A percentile compares a stretch with the other conserved stretches of the same genome.
These are phyloP conservation scores for Centroberyx gerrardi DNA, from an alignment of 2,797 vertebrate genomes.

Conservation along the genomic window DNA sequence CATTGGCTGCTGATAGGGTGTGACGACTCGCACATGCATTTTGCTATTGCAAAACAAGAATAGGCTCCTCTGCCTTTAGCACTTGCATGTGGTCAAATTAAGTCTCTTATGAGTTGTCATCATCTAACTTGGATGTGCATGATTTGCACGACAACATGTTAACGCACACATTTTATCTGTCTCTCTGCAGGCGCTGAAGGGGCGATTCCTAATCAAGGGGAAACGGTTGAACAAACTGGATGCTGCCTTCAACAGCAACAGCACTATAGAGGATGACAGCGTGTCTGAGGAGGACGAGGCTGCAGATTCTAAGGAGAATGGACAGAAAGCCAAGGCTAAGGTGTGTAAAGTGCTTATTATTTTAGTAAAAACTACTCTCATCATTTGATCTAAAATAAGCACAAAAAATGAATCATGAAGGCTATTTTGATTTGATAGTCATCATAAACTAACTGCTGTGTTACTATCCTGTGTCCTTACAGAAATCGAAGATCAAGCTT, in stretches of 20 bases:
- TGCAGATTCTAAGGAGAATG: constrained; percentile 90
- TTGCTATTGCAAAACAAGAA: background rate
- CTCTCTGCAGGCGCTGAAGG: constrained; percentile 90
- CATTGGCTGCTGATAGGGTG: constrained; percentile 29
- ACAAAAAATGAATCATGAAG: background rate
- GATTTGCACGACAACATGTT: background rate
- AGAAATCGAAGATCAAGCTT: constrained; percentile 93
- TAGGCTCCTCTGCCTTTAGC: background rate
- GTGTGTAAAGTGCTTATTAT: constrained; percentile 43
- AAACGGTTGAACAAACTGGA: constrained; percentile 93
- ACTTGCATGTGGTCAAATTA: background rate
- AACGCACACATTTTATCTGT: constrained; percentile 20
- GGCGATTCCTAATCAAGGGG: constrained; percentile 94
- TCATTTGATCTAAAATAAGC: background rate
- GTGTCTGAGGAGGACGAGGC: constrained; percentile 98
- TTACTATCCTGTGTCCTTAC: background rate
- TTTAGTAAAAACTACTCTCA: background rate
- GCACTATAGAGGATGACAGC: constrained; percentile 70
- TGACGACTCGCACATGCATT: background rate
- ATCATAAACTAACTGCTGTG: background rate
- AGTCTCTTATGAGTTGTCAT: background rate
- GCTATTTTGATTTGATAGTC: background rate
- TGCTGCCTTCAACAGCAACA: constrained; percentile 72
- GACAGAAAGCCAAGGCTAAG: constrained; percentile 83
- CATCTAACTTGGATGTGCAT: background rate